Evolutionary conservation across 2,888 invertebrate genomes (phyloP).

Genomic region (Minunthozetes semirufus): DNA sequence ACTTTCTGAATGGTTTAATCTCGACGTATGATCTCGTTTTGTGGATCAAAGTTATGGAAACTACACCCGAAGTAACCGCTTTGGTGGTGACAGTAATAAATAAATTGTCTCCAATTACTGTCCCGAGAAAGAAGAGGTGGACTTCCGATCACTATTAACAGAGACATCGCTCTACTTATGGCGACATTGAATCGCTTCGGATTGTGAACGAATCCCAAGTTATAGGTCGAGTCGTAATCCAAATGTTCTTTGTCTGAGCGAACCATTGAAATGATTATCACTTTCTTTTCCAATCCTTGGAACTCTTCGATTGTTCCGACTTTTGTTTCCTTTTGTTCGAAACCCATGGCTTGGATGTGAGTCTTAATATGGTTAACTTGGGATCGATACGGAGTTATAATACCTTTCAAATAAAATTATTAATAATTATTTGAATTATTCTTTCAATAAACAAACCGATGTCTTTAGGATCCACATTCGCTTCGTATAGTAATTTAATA

Average conservation of each 20-base stretch:
- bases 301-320: constrained; percentile 78
- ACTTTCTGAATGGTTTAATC: too few relatives aligned
- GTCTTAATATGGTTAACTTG: constrained; percentile 65
- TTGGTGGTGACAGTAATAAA: not conserved
- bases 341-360: constrained; percentile 52
- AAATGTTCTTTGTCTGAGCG: constrained; percentile 56
- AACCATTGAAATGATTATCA: constrained; percentile 67
- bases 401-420: constrained; percentile 49
- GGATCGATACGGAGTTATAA: constrained; percentile 84
- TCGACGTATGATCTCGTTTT: too few relatives aligned
- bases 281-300: constrained; percentile 71
- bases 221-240: constrained; percentile 53
- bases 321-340: constrained; percentile 54
- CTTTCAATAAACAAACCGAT: constrained; percentile 53
- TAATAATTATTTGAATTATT: not conserved
- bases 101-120: constrained; percentile 25
- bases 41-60: too few relatives aligned
- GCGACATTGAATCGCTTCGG: constrained; percentile 81
- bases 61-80: too few relatives aligned
- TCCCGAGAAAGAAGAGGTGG: constrained; percentile 54
- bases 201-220: constrained; percentile 64
- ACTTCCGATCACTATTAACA: constrained; percentile 75
- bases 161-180: constrained; percentile 70
- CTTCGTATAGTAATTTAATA: constrained; percentile 58
- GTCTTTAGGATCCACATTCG: constrained; percentile 59